Evolutionary conservation across 1,140 invertebrate species (phyloP), one percentile per base, ranked within the genome.

Genomic region (Meloidogyne hapla): DNA sequence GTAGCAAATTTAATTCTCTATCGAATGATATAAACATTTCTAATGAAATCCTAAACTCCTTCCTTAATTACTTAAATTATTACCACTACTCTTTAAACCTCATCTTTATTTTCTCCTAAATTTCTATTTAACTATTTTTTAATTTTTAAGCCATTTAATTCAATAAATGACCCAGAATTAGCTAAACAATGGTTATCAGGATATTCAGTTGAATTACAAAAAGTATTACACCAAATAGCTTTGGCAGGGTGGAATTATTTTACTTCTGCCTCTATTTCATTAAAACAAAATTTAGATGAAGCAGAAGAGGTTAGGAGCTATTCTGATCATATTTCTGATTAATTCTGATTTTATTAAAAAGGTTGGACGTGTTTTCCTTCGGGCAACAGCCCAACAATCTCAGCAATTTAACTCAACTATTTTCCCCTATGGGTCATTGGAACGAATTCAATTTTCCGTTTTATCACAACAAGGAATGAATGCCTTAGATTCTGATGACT

Each of bases 171-270:
- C 69, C 26, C 38, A 10, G 45, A 69, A 13, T 25, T 28, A 33
- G 74, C 77, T 4, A 38, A 23, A 18, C 56, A 71, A n/a, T 83
- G 81, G 81, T 45, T 84, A 33, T 42, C 33, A 13, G 81, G 81
- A 23, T 83, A 83, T 40, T 71, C 78, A 21, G 66, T 28, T 23
- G 81, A 83, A 67, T 61, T 68, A 23, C 45, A 79, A 65, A 78
- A 79, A 66, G 77, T 83, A 23, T 69, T 83, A 18, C 81, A 81
- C 26, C 77, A 84, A 72, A 82, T 83, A 26, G 74, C 76, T 15
- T 38, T 66, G 67, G 71, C 82, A 21, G 83, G 69, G 4, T 83
- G 81, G 81, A 80, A 84, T 28, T 84, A 84, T 40, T 83, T 83
- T 66, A 82, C 81, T 0, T 48, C 81, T 10, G 82, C 79, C 5